Evolutionary conservation across 37 sponge, comb jelly and placozoan species (phyloP).

Genomic region (Cladorhizidae sp.): DNA sequence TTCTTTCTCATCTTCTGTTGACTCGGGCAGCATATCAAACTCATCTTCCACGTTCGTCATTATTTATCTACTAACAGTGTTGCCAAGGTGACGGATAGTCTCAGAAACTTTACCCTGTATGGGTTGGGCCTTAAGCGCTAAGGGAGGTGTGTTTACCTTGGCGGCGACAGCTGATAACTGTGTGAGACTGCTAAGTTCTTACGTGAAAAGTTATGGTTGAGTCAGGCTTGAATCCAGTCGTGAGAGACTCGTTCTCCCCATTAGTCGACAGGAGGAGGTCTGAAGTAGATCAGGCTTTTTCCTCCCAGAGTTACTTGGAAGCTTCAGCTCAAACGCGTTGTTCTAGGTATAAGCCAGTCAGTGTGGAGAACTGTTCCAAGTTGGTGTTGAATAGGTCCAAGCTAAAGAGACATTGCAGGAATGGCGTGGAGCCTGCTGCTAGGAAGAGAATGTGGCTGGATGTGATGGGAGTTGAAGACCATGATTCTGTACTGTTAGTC

Average conservation of each 20-base stretch:
- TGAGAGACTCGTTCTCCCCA: constrained; percentile 53
- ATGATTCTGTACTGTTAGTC: constrained; percentile 45
- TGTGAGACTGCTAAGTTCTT: not conserved
- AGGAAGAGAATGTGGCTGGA: constrained; percentile 61
- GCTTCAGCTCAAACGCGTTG: constrained; percentile 1
- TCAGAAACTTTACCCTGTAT: no score
- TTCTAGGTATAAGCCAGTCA: constrained; percentile 12
- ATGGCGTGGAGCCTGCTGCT: constrained; percentile 38
- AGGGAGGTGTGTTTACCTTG: no score
- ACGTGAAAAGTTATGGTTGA: not conserved
- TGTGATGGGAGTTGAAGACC: constrained; percentile 30
- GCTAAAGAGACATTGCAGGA: constrained; percentile 53
- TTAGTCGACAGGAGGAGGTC: constrained; percentile 27
- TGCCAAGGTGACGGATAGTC: no score
- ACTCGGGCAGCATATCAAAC: no score
- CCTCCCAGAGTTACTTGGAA: constrained; percentile 17
- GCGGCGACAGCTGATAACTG: not conserved
- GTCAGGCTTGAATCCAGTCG: not conserved
- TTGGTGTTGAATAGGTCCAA: constrained; percentile 13
- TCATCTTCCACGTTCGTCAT: no score
- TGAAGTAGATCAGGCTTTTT: constrained; percentile 5
- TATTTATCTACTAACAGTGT: no score
- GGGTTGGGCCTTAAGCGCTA: no score
- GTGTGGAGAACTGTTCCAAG: constrained; percentile 24
- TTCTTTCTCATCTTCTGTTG: not conserved